Conservation (phyloP, 2,113 vertebrate genomes). For the Ranitomeya imitator region DNA sequence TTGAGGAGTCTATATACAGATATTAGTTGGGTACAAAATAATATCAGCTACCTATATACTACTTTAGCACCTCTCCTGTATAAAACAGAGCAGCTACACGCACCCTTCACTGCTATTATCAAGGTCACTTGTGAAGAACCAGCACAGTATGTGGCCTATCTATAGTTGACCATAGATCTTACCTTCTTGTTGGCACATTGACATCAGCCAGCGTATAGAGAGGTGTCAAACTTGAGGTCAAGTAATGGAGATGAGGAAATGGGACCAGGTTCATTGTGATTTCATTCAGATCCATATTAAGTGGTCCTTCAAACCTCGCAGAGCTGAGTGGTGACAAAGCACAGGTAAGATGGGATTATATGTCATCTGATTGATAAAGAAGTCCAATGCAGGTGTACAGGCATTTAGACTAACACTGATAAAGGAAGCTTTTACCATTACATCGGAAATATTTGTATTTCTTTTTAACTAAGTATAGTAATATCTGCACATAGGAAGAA, state of each 20-base stretch:
- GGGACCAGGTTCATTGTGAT: conserved; percentile 97
- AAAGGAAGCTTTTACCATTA: no score
- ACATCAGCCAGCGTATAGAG: conserved; percentile 89
- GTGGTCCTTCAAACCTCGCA: conserved; percentile 91
- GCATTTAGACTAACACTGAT: not conserved
- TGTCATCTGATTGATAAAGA: no score
- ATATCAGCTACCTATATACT: no score
- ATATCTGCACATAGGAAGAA: no score
- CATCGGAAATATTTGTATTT: no score
- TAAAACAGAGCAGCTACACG: no score
- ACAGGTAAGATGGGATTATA: not conserved
- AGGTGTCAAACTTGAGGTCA: conserved; percentile 92
- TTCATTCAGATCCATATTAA: conserved; percentile 98
- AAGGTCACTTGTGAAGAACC: no score
- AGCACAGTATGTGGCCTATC: not conserved
- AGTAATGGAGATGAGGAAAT: conserved; percentile 92
- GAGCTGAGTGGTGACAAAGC: conserved; percentile 74
- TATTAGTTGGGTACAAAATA: no score
- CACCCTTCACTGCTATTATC: no score
- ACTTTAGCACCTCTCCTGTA: no score
- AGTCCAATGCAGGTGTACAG: not conserved
- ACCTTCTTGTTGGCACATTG: conserved; percentile 85
- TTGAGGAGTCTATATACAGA: no score
- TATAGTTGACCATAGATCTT: not conserved
- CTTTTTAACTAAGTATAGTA: no score